These are phyloP conservation scores for Arctia plantaginis DNA, from an alignment of 2,888 invertebrate genomes.

Conservation along the genomic window DNA sequence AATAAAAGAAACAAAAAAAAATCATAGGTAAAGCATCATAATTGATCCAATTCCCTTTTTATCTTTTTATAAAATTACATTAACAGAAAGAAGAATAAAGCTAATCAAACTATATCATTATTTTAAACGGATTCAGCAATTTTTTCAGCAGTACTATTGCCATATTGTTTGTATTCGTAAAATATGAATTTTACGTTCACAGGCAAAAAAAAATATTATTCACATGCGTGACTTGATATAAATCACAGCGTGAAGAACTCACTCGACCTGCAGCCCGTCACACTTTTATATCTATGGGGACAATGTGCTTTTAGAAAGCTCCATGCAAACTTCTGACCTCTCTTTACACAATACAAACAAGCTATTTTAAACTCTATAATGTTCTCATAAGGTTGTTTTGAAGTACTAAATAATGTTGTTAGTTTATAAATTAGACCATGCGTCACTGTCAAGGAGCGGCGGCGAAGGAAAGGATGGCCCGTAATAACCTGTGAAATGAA, in stretches of 20 bases:
- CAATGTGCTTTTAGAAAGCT: slow-evolving; percentile 71
- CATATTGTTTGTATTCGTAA: not conserved
- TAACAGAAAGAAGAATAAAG: not conserved
- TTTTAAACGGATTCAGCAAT: not conserved
- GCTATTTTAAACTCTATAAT: slow-evolving; percentile 59
- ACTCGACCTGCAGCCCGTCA: slow-evolving; percentile 63
- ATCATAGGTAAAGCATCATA: no score
- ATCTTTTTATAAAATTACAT: not conserved
- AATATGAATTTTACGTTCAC: not conserved
- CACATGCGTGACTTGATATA: slow-evolving; percentile 57
- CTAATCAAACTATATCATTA: not conserved
- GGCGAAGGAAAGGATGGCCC: slow-evolving; percentile 68
- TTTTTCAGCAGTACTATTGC: not conserved
- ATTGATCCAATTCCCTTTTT: no score
- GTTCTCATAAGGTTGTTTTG: slow-evolving; percentile 48
- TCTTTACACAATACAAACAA: slow-evolving; percentile 31
- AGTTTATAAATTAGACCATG: slow-evolving; percentile 79
- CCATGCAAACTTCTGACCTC: slow-evolving; percentile 51
- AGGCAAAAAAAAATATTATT: slow-evolving; percentile 45
- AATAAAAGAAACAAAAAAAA: no score
- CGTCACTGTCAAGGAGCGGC: slow-evolving; percentile 75
- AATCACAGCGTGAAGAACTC: slow-evolving; percentile 67
- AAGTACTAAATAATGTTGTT: slow-evolving; percentile 54
- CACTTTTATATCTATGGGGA: slow-evolving; percentile 75
- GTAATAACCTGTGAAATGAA: slow-evolving; percentile 82